Evolutionary conservation across 2,797 vertebrate genomes (phyloP), one percentile per base, ranked within the genome.

Genomic region (Fringilla coelebs): DNA sequence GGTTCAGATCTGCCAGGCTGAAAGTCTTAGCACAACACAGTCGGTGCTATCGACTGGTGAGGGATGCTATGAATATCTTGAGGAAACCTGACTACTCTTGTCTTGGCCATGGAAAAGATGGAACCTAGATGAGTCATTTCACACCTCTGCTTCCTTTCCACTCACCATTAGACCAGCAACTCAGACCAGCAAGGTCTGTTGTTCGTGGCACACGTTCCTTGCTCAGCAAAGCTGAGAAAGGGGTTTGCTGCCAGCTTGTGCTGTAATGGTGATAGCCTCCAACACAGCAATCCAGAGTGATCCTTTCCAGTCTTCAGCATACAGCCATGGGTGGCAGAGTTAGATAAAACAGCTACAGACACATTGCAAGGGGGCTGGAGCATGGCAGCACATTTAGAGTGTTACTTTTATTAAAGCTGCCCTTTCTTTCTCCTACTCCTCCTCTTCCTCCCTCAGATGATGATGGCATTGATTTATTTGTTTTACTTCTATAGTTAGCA

Each of bases 401-500:
- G 71, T 77, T 97, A 29, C 82, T 95, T 96, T 89, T 91, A 93
- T 77, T 91, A 67, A 94, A 96, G 34, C 45, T 88, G 74, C 67
- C 63, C 87, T 96, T 95, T 95, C 75, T 85, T 81, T 81, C 73
- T 85, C 51, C 78, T 86, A 25, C 89, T 92, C 85, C 89, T 94
- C 67, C 74, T 90, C 91, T 78, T 94, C 89, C 87, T 95, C 93
- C 95, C 45, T 87, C 93, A 43, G 67, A 93, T 61, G 93, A 88
- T 88, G 84, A 90, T 95, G 92, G 36, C 67, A 92, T 88, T 87
- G 68, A 84, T 92, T 90, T 88, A 81, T 86, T 96, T 95, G 85
- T 94, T 91, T 90, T 95, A 73, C 55, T 74, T 86, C 87, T 94
- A 68, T 60, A 95, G 91, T 94, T 96, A 95, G 80, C 54, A 93